phyloP scores from a whole-genome alignment of 2,797 vertebrate genomes.

The Myotis myotis region DNA sequence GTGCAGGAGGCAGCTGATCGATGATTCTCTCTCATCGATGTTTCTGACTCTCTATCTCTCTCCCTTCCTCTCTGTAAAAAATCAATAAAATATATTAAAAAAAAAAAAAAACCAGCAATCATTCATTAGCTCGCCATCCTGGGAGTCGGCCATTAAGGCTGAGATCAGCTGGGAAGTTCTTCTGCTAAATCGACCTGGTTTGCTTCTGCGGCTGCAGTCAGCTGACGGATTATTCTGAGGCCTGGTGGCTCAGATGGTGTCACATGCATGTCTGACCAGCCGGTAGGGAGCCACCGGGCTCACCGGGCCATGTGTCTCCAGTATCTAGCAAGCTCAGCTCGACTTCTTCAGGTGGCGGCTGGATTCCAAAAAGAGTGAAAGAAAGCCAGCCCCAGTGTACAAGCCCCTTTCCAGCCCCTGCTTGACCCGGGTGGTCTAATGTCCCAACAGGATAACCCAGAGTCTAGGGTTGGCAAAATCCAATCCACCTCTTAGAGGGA shows the following conservation, averaged over 20 bases:
- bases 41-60: too few species aligned
- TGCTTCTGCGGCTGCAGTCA: background rate
- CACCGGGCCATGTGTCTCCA: background rate
- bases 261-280: background rate
- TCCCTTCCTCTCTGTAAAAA: too few species aligned
- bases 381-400: background rate
- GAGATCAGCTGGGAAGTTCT: slow-evolving; percentile 1
- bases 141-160: background rate
- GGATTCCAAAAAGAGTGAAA: background rate
- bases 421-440: background rate
- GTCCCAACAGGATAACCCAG: background rate
- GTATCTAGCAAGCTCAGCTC: background rate
- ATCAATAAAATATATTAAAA: too few species aligned
- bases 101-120: background rate
- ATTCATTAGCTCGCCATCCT: background rate
- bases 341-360: background rate
- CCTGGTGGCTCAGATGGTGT: background rate
- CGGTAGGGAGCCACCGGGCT: background rate
- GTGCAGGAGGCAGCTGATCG: too few species aligned
- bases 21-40: too few species aligned
- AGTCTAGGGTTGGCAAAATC: background rate
- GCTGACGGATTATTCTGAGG: background rate
- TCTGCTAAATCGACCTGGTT: background rate
- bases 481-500: background rate
- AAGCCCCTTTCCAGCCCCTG: background rate